phyloP scores from a whole-genome alignment of 2,113 vertebrate genomes.

The Fulmarus glacialis region DNA sequence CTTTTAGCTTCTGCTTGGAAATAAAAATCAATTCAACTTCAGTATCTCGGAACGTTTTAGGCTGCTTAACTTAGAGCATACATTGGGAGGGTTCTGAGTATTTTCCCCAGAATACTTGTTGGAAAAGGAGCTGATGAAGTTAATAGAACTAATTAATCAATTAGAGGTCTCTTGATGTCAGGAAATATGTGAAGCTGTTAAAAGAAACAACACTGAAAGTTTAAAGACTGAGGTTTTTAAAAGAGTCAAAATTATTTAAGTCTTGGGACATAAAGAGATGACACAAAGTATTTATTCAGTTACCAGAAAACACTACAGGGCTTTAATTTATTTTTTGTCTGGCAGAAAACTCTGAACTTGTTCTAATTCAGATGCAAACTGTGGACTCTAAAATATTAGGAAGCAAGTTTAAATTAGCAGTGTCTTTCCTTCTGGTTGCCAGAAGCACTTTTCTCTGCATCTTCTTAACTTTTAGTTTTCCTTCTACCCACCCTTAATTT shows the following conservation, averaged over 20 bases:
- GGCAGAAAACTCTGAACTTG: background rate
- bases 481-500: background rate
- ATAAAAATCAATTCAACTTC: background rate
- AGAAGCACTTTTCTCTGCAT: background rate
- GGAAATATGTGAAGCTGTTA: background rate
- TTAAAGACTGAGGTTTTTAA: background rate
- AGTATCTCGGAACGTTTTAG: background rate
- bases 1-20: background rate
- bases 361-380: background rate
- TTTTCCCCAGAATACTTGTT: background rate
- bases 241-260: background rate
- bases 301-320: background rate
- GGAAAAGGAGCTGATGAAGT: background rate
- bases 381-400: background rate
- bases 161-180: background rate
- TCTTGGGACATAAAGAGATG: background rate
- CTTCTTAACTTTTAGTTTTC: background rate
- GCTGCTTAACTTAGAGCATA: background rate
- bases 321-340: constrained; percentile 10
- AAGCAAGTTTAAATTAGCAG: background rate
- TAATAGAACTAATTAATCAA: background rate
- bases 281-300: background rate
- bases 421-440: background rate
- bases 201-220: background rate
- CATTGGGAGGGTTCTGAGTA: background rate